These are phyloP conservation scores for Phaedon cochleariae DNA, from an alignment of 2,888 invertebrate genomes.

Conservation along the genomic window DNA sequence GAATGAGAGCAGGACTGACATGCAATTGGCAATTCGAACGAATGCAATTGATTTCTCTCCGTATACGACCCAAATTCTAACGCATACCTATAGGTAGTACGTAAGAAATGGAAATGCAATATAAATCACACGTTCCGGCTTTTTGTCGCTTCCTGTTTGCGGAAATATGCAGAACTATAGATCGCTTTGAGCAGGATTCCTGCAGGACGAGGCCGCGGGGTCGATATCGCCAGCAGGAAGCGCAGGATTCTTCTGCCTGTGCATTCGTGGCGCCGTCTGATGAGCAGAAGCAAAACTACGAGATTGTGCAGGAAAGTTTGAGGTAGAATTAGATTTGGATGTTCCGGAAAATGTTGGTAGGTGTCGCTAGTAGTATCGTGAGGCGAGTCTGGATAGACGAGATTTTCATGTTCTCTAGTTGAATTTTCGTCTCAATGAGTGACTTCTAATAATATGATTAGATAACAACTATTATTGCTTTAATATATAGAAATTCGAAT, in stretches of 20 bases:
- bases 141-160: conserved; percentile 16
- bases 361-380: not conserved
- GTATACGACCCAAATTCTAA: conserved; percentile 27
- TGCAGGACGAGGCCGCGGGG: not conserved
- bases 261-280: conserved; percentile 4
- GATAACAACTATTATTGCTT: no score
- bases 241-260: not conserved
- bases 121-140: conserved; percentile 14
- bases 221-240: not conserved
- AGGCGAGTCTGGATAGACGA: no score
- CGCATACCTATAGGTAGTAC: no score
- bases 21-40: not conserved
- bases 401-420: no score
- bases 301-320: not conserved
- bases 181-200: conserved; percentile 14
- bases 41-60: conserved; percentile 8
- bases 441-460: no score
- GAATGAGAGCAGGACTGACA: not conserved
- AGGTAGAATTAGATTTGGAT: not conserved
- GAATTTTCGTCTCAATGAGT: no score
- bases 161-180: conserved; percentile 20
- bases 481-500: no score
- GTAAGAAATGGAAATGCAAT: conserved; percentile 34
- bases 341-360: not conserved
- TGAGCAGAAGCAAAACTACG: not conserved